Evolutionary conservation across 1,140 invertebrate genomes (phyloP).

Genomic region (Drosophila tsacasi): DNA sequence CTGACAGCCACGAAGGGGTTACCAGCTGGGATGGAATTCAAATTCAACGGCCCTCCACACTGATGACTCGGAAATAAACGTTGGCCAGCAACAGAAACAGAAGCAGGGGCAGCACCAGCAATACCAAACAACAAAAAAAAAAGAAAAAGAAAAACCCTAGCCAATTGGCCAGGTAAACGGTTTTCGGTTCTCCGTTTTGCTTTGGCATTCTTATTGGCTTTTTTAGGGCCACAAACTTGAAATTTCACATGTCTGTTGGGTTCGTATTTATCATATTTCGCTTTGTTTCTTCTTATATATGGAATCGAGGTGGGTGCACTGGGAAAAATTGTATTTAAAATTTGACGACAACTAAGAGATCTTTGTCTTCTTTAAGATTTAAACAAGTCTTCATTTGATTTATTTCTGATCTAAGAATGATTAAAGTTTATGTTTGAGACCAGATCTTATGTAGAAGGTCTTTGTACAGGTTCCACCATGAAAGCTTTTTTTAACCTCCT

Average conservation of each 20-base stretch:
- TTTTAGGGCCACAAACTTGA: conserved; percentile 56
- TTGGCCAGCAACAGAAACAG: conserved; percentile 13
- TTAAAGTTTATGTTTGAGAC: no score
- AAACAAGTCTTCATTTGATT: no score
- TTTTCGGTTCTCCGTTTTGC: conserved; percentile 48
- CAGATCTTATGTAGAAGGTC: no score
- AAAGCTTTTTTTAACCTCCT: no score
- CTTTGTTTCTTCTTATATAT: conserved; percentile 24
- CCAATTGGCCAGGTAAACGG: conserved; percentile 57
- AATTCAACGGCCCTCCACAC: conserved; percentile 4
- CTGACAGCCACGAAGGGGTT: conserved; percentile 28
- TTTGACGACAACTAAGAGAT: neutral
- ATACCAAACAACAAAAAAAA: neutral
- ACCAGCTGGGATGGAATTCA: conserved; percentile 20
- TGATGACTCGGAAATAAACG: conserved; percentile 19
- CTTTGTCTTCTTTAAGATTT: no score
- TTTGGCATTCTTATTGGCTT: conserved; percentile 33
- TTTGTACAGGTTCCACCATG: no score
- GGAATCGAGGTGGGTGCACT: neutral
- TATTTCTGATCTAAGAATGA: no score
- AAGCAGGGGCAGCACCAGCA: neutral
- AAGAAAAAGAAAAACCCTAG: conserved; percentile 16
- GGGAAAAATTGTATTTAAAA: neutral
- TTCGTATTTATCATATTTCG: conserved; percentile 41
- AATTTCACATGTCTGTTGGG: conserved; percentile 44